phyloP scores from a whole-genome alignment of 2,797 vertebrate genomes.

The Mus caroli region DNA sequence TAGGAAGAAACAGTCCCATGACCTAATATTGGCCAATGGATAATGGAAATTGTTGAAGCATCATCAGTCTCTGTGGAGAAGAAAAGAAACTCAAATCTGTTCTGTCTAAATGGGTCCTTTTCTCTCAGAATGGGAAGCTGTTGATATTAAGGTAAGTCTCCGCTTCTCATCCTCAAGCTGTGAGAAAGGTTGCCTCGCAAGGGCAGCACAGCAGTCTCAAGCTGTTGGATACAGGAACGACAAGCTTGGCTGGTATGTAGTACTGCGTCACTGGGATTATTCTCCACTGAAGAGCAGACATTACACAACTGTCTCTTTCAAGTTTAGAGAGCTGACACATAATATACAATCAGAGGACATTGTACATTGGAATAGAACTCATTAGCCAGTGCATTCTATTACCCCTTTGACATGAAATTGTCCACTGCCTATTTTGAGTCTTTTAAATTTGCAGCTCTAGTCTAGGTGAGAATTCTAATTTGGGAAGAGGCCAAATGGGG shows the following conservation, averaged over 20 bases:
- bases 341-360: constrained; percentile 66
- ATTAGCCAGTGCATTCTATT: constrained; percentile 38
- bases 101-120: constrained; percentile 59
- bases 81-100: constrained; percentile 65
- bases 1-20: constrained; percentile 58
- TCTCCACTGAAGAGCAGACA: constrained; percentile 78
- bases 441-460: constrained; percentile 62
- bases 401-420: constrained; percentile 50
- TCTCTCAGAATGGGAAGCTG: constrained; percentile 44
- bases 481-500: constrained; percentile 49
- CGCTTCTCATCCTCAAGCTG: constrained; percentile 57
- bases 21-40: constrained; percentile 46
- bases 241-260: constrained; percentile 72
- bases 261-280: constrained; percentile 71
- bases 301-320: constrained; percentile 78
- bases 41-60: constrained; percentile 64
- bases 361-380: constrained; percentile 60
- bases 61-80: constrained; percentile 53
- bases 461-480: constrained; percentile 65
- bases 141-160: constrained; percentile 44
- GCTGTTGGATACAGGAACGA: constrained; percentile 68
- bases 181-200: constrained; percentile 69
- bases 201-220: constrained; percentile 71
- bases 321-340: constrained; percentile 47
- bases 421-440: constrained; percentile 46